Conservation (phyloP, 2,113 vertebrate genomes). For the Uropsilus gracilis region DNA sequence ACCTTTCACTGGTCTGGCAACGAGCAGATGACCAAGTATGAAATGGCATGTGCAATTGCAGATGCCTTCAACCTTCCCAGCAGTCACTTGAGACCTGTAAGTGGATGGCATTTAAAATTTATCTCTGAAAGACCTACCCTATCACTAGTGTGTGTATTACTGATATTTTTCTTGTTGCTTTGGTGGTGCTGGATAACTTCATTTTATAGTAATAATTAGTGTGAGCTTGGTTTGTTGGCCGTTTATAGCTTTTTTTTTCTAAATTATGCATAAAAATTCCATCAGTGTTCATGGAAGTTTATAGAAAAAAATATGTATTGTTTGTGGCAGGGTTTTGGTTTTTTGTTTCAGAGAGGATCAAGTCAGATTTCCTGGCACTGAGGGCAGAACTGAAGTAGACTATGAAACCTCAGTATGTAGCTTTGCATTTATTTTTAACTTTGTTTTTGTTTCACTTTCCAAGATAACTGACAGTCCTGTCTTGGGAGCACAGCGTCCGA, state of each 20-base stretch:
- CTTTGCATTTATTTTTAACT: background rate
- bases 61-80: constrained; percentile 95
- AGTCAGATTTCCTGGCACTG: background rate
- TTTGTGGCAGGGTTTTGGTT: background rate
- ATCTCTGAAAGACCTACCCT: background rate
- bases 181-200: background rate
- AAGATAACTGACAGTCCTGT: constrained; percentile 93
- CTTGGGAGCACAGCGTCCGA: constrained; percentile 89
- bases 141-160: background rate
- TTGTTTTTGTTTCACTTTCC: constrained; percentile 47
- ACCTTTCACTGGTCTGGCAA: constrained; percentile 96
- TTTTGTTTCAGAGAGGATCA: background rate
- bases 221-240: background rate
- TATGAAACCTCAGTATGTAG: background rate
- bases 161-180: background rate
- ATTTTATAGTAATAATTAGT: background rate
- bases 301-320: background rate
- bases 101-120: constrained; percentile 60
- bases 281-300: background rate
- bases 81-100: constrained; percentile 94
- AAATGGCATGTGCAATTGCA: constrained; percentile 95
- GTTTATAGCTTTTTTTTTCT: background rate
- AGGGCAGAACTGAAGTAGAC: background rate
- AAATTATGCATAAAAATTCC: background rate
- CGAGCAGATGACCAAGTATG: constrained; percentile 98